Base-by-base conservation (phyloP, 1,140 invertebrate species). In the Caenorhabditis tropicalis region DNA sequence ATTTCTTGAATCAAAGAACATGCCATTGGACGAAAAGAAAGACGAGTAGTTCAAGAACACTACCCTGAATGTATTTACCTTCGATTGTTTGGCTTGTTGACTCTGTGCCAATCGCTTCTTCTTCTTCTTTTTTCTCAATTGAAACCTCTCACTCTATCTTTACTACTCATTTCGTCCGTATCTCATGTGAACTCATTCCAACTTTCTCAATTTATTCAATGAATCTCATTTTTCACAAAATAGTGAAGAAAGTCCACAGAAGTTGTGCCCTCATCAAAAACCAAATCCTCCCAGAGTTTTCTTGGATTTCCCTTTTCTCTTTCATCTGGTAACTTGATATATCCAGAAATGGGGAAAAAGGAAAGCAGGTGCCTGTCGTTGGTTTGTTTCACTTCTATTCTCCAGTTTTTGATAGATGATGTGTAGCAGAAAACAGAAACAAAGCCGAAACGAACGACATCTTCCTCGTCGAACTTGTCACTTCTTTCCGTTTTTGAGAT, bases 31-130 rank as follows among this genome's bases (percentile, higher is more conserved):
- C 15, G 65, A 74, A 39, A 74, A 74, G 65, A 74, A 46, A 46
- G 65, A 74, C 36, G 65, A 74, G 65, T 74, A 74, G 65, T 36
- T 74, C 65, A 24, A 74, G 36, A 74, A 74, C 36, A 43, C 65
- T 43, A 46, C 33, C 65, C 36, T 39, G 5, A 46, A 74, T 74
- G 65, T 74, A 74, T 74, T 74, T 74, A 74, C 65, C 65, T 74
- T 74, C 36, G n/a, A 74, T 74, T 74, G 65, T 74, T 74, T 74
- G 43, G 36, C 43, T 74, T 74, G 65, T 74, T 74, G 65, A 74
- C 65, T 74, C n/a, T 27, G 65, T 31, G 9, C 58, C 58, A 29
- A 33, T 36, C 58, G 58, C 58, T 60, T 60, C 58, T 60, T 33
- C 58, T 16, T 60, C 24, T 70, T 33, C 27, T 60, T 60, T 29